A percentile compares a stretch with the other conserved stretches of the same genome.
Conservation (phyloP, 2,797 vertebrate species). For the Myiotriccus ornatus region DNA sequence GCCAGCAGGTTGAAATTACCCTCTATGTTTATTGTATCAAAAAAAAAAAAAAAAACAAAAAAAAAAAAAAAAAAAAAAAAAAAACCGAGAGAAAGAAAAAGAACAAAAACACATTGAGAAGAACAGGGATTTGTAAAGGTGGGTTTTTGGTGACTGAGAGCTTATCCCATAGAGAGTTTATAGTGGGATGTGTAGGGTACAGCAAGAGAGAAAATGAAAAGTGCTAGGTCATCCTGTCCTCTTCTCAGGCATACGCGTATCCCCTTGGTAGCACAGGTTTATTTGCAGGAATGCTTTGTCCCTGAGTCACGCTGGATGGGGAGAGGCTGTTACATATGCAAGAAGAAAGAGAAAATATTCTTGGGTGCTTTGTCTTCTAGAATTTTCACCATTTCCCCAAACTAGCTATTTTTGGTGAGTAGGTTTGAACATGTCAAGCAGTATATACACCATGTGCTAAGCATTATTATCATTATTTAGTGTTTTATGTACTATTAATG, state of each 20-base stretch:
- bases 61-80: neutral
- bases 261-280: slow-evolving; percentile 31
- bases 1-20: slow-evolving; percentile 20
- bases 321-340: slow-evolving; percentile 53
- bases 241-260: slow-evolving; percentile 33
- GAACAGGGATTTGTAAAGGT: neutral
- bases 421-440: neutral
- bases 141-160: neutral
- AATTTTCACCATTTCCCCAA: slow-evolving; percentile 1
- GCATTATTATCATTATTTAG: slow-evolving; percentile 7
- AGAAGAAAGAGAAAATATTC: slow-evolving; percentile 15
- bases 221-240: slow-evolving; percentile 53
- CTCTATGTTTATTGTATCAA: neutral
- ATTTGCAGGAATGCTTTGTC: slow-evolving; percentile 48
- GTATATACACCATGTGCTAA: neutral
- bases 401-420: neutral
- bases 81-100: neutral
- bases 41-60: neutral
- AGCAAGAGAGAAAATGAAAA: slow-evolving; percentile 14
- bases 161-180: neutral
- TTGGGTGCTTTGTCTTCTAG: slow-evolving; percentile 19
- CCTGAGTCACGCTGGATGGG: slow-evolving; percentile 47
- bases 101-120: neutral
- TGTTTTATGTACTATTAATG: slow-evolving; percentile 27
- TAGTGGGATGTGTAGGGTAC: neutral